Conservation (phyloP, 2,797 vertebrate species). For the Anableps anableps region DNA sequence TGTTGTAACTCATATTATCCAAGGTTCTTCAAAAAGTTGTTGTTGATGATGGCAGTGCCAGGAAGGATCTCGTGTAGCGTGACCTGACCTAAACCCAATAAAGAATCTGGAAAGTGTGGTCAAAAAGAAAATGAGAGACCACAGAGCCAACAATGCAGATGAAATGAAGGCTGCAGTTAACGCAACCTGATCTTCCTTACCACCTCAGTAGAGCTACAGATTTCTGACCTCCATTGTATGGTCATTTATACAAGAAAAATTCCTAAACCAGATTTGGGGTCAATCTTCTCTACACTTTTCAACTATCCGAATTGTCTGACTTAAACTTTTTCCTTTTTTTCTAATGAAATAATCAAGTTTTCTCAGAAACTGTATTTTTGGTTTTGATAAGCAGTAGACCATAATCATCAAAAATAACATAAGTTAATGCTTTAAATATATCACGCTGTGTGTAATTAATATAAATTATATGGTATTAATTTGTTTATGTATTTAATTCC, state of each 20-base stretch:
- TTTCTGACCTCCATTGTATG: background rate
- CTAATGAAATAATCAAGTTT: background rate
- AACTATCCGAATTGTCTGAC: background rate
- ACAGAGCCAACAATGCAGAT: background rate
- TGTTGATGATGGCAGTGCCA: too few relatives aligned
- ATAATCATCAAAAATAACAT: too few relatives aligned
- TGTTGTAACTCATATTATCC: too few relatives aligned
- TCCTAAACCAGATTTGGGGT: background rate
- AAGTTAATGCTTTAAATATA: background rate
- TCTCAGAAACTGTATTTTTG: background rate
- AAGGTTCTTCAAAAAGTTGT: too few relatives aligned
- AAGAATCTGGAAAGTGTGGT: background rate
- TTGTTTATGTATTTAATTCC: background rate
- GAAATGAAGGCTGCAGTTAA: background rate
- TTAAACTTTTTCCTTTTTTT: background rate
- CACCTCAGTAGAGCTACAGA: background rate
- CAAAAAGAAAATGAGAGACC: background rate
- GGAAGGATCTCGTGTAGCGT: too few relatives aligned
- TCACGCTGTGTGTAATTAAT: background rate
- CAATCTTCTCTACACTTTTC: background rate
- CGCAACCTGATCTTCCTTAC: background rate
- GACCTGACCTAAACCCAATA: background rate
- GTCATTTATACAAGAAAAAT: background rate
- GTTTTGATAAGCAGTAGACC: background rate
- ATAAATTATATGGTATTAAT: background rate